A percentile compares a stretch with the other conserved stretches of the same genome.
These are phyloP conservation scores for Ridgeia piscesae DNA, from an alignment of 1,140 invertebrate genomes.

Conservation along the genomic window DNA sequence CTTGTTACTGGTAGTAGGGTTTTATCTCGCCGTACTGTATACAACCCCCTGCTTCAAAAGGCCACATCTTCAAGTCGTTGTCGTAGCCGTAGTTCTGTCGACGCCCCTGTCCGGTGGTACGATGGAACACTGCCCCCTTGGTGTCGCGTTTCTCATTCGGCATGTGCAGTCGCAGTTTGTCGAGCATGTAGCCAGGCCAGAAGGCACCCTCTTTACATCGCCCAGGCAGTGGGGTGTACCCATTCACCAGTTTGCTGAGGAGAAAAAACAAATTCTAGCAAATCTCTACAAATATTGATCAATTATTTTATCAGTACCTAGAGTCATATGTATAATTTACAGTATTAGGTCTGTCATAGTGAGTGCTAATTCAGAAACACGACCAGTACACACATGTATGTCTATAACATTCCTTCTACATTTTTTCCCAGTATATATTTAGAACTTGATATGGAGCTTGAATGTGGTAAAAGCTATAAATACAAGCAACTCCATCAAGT, in stretches of 20 bases:
- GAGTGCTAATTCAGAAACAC: not conserved
- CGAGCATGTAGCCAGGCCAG: constrained; percentile 53
- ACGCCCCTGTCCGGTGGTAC: constrained; percentile 22
- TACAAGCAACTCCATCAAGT: no score
- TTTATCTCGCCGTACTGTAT: constrained; percentile 27
- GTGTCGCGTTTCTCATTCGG: constrained; percentile 30
- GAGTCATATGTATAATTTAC: not conserved
- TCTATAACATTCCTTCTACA: no score
- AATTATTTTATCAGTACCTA: not conserved
- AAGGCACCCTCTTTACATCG: constrained; percentile 38
- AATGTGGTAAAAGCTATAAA: no score
- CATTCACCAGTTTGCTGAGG: constrained; percentile 20
- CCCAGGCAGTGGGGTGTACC: constrained; percentile 17
- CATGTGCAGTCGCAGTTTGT: constrained; percentile 50
- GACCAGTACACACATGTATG: no score
- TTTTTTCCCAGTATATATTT: no score
- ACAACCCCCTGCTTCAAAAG: constrained; percentile 37
- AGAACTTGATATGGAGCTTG: no score
- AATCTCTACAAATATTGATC: not conserved
- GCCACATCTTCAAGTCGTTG: constrained; percentile 42
- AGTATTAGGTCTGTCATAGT: not conserved
- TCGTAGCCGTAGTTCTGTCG: constrained; percentile 36
- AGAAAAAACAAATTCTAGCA: not conserved
- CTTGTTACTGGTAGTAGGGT: not conserved
- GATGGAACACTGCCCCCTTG: constrained; percentile 25